Percentiles rank a stretch among this genome's conserved stretches.
These are phyloP conservation scores for Chironomus striatipennis DNA, from an alignment of 1,140 invertebrate genomes.

Conservation along the genomic window DNA sequence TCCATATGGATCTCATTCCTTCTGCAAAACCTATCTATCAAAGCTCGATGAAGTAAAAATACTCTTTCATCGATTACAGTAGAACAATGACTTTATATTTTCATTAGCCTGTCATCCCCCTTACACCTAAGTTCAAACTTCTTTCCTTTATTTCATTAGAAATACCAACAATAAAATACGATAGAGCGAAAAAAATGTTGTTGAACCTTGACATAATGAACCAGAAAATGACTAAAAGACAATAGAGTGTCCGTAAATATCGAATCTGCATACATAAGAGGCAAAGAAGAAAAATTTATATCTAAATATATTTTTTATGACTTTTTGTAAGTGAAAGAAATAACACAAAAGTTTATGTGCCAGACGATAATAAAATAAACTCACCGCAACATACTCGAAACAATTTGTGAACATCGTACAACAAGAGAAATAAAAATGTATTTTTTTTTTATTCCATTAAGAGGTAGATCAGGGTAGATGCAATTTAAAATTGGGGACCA, in stretches of 20 bases:
- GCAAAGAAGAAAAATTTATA: not conserved
- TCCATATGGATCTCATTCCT: too few relatives aligned
- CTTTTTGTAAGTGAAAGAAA: not conserved
- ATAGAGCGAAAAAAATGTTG: too few relatives aligned
- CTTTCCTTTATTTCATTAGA: not conserved
- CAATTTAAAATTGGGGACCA: not conserved
- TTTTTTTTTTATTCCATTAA: not conserved
- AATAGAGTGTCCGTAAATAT: too few relatives aligned
- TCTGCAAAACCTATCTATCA: too few relatives aligned
- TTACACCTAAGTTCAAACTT: not conserved
- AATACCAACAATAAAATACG: not conserved
- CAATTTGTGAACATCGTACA: slow-evolving; percentile 10
- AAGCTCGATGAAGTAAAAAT: too few relatives aligned
- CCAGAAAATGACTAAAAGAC: not conserved
- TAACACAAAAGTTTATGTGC: not conserved
- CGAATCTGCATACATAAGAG: not conserved
- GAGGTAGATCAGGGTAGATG: not conserved
- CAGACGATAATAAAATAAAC: slow-evolving; percentile 8
- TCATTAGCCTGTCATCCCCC: not conserved
- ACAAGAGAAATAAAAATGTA: not conserved
- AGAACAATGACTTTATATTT: too few relatives aligned
- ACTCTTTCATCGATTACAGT: too few relatives aligned
- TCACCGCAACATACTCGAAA: slow-evolving; percentile 11
- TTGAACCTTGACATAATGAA: slow-evolving; percentile 17
- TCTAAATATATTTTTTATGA: not conserved